Base-by-base conservation (phyloP, 2,113 vertebrate genomes). In the Rhea americana region DNA sequence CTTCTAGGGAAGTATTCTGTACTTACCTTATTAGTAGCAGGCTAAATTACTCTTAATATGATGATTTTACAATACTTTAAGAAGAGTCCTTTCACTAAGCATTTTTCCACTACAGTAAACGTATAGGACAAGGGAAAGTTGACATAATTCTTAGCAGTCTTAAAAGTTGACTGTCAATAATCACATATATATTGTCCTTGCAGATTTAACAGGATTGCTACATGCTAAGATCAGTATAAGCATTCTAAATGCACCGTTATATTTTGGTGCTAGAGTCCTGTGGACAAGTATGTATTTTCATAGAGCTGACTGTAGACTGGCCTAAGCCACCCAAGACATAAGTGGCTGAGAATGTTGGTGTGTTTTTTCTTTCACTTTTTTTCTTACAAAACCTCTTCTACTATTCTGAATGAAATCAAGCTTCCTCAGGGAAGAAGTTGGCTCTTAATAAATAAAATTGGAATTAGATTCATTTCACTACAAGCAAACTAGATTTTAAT, bases 1-100 rank as follows among this genome's bases (percentile, higher is more conserved):
- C 85, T 88, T 95, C 91, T 91, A 88, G 61, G 87, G 87, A 80
- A 86, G 94, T 88, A 24, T 90, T 96, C 90, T 93, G 56, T 83
- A 55, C 70, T 91, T 28, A 48, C 65, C 39, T 47, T 65, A 68
- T 86, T 93, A 71, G 84, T 94, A 95, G 74, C 80, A 96, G 48
- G 43, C 70, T 83, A 83, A 96, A 93, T 93, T 96, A 74, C 59
- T 65, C n/a, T 78, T 90, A 92, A 85, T 85, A 61, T 1, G 6
- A 72, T 93, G 94, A 90, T 70, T 95, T 93, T 85, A 55, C 35
- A 63, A 32, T 82, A 11, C 68, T 92, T 91, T 63, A 56, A 91
- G 50, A 85, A 91, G 47, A 37, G 73, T 43, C 13, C n/a, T 91
- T 47, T 70, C 79, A 65, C 61, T 41, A 75, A 85, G 65, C 21